Conservation (phyloP, 2,888 invertebrate species). For the Eugnorisma glareosa region DNA sequence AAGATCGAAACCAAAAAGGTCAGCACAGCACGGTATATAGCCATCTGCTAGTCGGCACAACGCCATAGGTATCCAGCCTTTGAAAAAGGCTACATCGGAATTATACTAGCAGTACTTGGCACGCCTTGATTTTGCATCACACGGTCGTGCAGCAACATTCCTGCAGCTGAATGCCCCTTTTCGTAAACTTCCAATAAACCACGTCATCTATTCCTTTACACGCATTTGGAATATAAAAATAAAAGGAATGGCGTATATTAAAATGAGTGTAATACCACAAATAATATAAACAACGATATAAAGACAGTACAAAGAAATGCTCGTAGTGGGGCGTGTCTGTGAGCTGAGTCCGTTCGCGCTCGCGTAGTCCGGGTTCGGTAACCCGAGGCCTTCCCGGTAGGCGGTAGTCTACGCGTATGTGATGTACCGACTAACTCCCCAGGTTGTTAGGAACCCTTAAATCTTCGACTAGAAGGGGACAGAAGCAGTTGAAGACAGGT, state of each 20-base stretch:
- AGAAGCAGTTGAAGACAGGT: not conserved
- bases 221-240: too few species aligned
- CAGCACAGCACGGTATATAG: not conserved
- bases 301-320: not conserved
- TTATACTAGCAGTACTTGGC: not conserved
- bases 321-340: not conserved
- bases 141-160: not conserved
- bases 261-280: not conserved
- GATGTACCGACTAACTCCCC: fast-evolving
- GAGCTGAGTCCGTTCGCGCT: not conserved
- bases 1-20: not conserved
- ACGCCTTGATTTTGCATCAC: not conserved
- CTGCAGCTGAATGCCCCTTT: not conserved
- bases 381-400: not conserved
- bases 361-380: not conserved
- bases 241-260: not conserved
- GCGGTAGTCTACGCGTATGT: not conserved
- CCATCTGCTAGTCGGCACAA: not conserved
- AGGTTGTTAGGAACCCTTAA: not conserved
- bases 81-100: not conserved
- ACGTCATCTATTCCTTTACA: not conserved
- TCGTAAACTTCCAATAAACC: not conserved
- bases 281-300: not conserved
- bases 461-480: not conserved
- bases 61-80: too few species aligned